These are phyloP conservation scores for Miltochrista miniata DNA, from an alignment of 2,888 invertebrate genomes.

Conservation along the genomic window DNA sequence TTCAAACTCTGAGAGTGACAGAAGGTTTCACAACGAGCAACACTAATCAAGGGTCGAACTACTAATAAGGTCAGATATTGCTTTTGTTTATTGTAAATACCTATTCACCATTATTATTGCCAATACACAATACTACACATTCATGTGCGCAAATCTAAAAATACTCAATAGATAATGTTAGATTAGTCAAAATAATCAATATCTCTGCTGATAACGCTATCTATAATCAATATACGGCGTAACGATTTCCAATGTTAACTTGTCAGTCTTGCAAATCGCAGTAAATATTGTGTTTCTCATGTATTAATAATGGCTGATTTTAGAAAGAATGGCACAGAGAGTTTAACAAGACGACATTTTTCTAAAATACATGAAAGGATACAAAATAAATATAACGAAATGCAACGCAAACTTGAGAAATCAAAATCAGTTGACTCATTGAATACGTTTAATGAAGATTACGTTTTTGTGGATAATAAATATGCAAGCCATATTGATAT, in stretches of 20 bases:
- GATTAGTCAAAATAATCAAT: conserved; percentile 68
- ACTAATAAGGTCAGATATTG: no score
- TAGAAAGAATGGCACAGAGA: conserved; percentile 29
- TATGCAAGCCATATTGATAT: conserved; percentile 46
- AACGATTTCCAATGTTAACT: conserved; percentile 41
- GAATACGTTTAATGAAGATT: conserved; percentile 49
- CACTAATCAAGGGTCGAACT: no score
- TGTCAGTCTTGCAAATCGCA: conserved; percentile 28
- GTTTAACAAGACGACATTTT: conserved; percentile 54
- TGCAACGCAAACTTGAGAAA: conserved; percentile 69
- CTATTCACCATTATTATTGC: no score
- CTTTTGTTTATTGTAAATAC: no score
- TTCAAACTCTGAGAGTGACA: no score
- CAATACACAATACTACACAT: no score
- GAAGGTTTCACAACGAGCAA: no score
- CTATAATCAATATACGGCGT: conserved; percentile 25
- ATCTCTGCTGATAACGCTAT: conserved; percentile 60
- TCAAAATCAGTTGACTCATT: conserved; percentile 68
- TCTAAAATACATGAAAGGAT: conserved; percentile 63
- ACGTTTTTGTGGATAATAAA: conserved; percentile 42
- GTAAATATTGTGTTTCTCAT: conserved; percentile 11
- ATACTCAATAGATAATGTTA: conserved; percentile 39
- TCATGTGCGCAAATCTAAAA: conserved; percentile 24
- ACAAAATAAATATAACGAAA: conserved; percentile 67
- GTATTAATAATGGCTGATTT: conserved; percentile 44